These are phyloP conservation scores for Onychorhynchus coronatus DNA, from an alignment of 2,113 vertebrate genomes.

Conservation along the genomic window DNA sequence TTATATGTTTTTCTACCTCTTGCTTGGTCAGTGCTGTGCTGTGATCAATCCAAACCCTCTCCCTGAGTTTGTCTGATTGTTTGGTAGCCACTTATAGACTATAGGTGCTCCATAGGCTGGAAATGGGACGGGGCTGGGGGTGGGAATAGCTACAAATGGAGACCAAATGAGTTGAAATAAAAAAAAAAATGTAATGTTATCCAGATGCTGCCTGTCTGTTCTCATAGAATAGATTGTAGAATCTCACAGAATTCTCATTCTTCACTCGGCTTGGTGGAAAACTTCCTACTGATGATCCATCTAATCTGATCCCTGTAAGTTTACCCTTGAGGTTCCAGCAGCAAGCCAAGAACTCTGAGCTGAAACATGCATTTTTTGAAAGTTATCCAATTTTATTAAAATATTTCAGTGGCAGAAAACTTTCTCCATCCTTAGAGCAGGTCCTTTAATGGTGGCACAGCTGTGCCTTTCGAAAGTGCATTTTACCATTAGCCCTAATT, in stretches of 20 bases:
- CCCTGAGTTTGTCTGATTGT: not conserved
- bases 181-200: not conserved
- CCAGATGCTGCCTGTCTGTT: not conserved
- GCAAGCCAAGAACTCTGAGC: not conserved
- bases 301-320: not conserved
- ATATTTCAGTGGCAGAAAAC: not conserved
- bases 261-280: not conserved
- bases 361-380: not conserved
- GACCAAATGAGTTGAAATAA: not conserved
- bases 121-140: no score
- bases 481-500: not conserved
- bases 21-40: not conserved
- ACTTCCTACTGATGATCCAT: not conserved
- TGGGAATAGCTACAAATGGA: not conserved
- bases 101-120: not conserved
- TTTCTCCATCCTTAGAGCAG: not conserved
- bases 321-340: not conserved
- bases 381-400: not conserved
- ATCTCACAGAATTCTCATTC: no score
- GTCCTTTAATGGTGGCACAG: not conserved
- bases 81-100: not conserved
- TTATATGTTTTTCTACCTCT: not conserved
- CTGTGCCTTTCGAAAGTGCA: not conserved
- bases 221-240: not conserved
- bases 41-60: not conserved